Evolutionary conservation across 2,113 vertebrate species (phyloP), one percentile per base, ranked within the genome.

Genomic region (Rhinolophus sinicus): DNA sequence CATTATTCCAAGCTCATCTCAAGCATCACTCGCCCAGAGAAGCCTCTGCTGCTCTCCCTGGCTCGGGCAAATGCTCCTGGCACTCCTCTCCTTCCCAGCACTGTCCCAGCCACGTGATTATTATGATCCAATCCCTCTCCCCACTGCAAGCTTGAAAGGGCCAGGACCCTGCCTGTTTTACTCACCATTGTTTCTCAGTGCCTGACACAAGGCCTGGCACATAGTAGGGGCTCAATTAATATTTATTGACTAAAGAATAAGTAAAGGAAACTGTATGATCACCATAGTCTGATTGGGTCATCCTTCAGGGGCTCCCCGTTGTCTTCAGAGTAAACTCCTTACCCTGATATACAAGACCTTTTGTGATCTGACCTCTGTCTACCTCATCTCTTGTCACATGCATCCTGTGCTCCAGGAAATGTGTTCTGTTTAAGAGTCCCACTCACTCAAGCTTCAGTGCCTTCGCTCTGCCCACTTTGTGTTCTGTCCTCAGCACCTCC

Each of bases 241-340:
- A 58, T 47, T 47, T 56, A 44, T 24, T 26, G 30, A 82, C 70
- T 40, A 64, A 88, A 92, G 38, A 54, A 16, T 64, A 84, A 88
- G 28, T 35, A 84, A 75, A 64, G 40, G 21, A 40, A 78, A 60
- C 33, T n/a, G 28, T 60, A 60, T 75, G 75, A 33, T 40, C 19
- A n/a, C 13, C 14, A 19, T 47, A 47, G 44, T 50, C 93, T 33
- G 62, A 38, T 2, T n/a, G 35, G 18, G 54, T 47, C 8, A 33
- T 15, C 18, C 40, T 22, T 85, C 13, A 47, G 69, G 76, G 38
- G 28, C 16, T n/a, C n/a, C 30, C 44, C 13, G 4, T 28, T 58
- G 19, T 38, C 90, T 83, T 70, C 80, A 75, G 56, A 86, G 85
- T 93, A 58, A 95, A 80, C 73, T 85, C 18, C 33, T 67, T 24